Evolutionary conservation across 2,113 vertebrate genomes (phyloP).

Genomic region (Zosterops japonicus): DNA sequence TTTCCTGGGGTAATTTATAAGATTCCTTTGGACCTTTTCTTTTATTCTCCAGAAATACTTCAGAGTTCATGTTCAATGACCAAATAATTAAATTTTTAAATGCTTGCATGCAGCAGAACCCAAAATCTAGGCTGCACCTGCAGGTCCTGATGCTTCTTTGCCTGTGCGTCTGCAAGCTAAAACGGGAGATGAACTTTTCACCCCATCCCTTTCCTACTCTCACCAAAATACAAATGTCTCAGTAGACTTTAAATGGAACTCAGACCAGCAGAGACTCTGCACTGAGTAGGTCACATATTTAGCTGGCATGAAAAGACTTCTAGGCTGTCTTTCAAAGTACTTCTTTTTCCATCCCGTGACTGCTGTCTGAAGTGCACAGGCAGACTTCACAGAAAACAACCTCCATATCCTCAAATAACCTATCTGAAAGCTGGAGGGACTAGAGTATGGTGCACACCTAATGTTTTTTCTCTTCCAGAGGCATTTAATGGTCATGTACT

Average conservation of each 20-base stretch:
- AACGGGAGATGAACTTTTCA: conserved; percentile 37
- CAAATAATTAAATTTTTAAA: conserved; percentile 25
- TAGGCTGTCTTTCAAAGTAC: not conserved
- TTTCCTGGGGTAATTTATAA: not conserved
- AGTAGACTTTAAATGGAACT: conserved; percentile 47
- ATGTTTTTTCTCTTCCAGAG: not conserved
- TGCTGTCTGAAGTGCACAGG: not conserved
- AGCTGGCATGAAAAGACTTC: not conserved
- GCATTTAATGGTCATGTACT: not conserved
- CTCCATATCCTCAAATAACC: not conserved
- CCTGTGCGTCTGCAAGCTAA: not conserved
- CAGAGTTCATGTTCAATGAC: not conserved
- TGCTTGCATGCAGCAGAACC: not conserved
- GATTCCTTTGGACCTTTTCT: not conserved
- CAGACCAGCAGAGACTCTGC: not conserved
- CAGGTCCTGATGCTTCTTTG: not conserved
- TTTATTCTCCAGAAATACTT: not conserved
- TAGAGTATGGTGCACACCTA: not conserved
- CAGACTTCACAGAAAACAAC: not conserved
- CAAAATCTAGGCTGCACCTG: conserved; percentile 28
- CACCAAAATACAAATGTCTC: conserved; percentile 9
- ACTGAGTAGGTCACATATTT: not conserved
- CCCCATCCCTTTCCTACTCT: not conserved
- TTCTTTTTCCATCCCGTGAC: not conserved
- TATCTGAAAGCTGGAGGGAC: not conserved